Conservation (phyloP, 2,797 vertebrate species). For the Atherinosoma microstoma region DNA sequence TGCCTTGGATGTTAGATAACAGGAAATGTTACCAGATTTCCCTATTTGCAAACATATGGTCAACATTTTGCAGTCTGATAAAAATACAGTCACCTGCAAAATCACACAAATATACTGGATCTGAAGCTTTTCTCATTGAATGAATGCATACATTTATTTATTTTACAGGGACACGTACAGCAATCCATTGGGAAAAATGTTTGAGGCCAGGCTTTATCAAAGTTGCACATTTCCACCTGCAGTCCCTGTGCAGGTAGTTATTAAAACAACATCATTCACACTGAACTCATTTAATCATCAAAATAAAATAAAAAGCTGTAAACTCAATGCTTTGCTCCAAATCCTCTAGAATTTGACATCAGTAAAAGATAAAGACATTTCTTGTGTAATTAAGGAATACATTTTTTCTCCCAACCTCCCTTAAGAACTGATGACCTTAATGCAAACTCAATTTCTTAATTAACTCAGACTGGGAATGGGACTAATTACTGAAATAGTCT, state of each 20-base stretch:
- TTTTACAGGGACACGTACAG: too few species aligned
- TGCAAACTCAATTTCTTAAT: constrained; percentile 60
- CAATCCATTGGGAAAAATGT: too few species aligned
- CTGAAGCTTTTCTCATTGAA: neutral
- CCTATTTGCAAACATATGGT: neutral
- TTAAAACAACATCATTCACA: neutral
- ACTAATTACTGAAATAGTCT: constrained; percentile 54
- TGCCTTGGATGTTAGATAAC: neutral
- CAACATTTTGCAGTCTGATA: neutral
- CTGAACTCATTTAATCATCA: neutral
- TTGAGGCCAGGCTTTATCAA: too few species aligned
- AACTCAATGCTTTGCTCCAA: neutral
- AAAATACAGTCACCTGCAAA: neutral
- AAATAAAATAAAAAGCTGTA: neutral
- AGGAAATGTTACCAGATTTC: neutral
- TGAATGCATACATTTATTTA: too few species aligned
- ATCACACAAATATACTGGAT: neutral
- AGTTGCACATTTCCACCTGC: too few species aligned
- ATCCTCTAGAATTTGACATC: neutral
- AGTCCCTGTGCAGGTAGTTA: neutral
- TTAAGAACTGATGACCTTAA: constrained; percentile 36
- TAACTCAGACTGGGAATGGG: constrained; percentile 32
- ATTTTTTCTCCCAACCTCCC: constrained; percentile 16
- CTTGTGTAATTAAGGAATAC: constrained; percentile 37
- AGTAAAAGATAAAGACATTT: constrained; percentile 7